Percentiles rank a stretch among this genome's conserved stretches.
Conservation (phyloP, 2,797 vertebrate species). For the Lindbergichthys nudifrons region DNA sequence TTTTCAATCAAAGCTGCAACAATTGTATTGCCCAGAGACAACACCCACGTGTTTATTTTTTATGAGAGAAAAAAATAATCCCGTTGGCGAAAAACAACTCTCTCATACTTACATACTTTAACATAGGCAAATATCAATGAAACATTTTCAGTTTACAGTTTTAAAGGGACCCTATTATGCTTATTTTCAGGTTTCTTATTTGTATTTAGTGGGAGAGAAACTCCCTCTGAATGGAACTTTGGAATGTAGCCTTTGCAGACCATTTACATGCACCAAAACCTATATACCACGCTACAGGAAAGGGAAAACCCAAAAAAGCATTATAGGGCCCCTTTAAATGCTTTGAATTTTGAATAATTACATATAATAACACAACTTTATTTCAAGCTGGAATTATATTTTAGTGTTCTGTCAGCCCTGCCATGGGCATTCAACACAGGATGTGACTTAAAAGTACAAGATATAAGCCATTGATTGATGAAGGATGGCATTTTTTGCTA, state of each 20-base stretch:
- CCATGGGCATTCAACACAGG: neutral
- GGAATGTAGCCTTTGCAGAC: no score
- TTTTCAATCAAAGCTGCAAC: neutral
- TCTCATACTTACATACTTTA: no score
- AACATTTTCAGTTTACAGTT: neutral
- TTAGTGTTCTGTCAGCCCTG: neutral
- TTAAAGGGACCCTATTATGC: neutral
- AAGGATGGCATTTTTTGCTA: neutral
- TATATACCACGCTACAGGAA: no score
- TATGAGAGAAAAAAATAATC: no score
- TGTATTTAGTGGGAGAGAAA: no score
- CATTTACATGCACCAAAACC: no score
- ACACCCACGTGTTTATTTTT: neutral
- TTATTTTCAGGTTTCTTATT: no score
- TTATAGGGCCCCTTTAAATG: no score
- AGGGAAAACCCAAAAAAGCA: no score
- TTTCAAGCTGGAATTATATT: neutral
- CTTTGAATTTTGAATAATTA: neutral
- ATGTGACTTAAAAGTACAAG: neutral
- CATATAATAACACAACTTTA: neutral
- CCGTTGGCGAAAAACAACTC: no score
- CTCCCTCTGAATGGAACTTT: no score
- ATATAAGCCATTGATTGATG: neutral
- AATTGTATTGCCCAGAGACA: neutral
- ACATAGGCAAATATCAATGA: no score